Conservation (phyloP, 2,113 vertebrate species). For the Tricholaema leucomelas region DNA sequence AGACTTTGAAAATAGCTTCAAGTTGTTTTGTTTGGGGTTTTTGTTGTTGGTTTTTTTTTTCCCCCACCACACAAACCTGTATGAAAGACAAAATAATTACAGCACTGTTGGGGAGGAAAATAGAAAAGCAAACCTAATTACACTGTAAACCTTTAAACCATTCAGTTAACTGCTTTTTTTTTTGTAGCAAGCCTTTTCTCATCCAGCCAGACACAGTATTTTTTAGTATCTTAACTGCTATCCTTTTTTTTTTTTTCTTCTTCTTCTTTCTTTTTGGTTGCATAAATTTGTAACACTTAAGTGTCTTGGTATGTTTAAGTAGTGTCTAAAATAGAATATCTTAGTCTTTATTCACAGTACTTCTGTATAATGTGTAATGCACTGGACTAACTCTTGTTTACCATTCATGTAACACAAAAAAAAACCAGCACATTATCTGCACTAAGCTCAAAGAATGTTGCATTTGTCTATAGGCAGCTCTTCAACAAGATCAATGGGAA, state of each 20-base stretch:
- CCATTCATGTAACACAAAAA: conserved; percentile 87
- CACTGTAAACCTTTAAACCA: conserved; percentile 57
- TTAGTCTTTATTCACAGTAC: conserved; percentile 81
- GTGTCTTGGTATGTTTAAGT: conserved; percentile 75
- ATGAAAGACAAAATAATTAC: conserved; percentile 52
- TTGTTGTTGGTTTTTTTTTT: conserved; percentile 11
- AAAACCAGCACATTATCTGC: conserved; percentile 97
- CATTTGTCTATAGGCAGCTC: conserved; percentile 90
- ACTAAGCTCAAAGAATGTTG: conserved; percentile 95
- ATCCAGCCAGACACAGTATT: conserved; percentile 68
- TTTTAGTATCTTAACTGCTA: conserved; percentile 76
- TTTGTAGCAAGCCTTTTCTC: conserved; percentile 60
- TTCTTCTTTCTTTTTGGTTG: conserved; percentile 53
- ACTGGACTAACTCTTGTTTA: conserved; percentile 99
- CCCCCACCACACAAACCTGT: conserved; percentile 16
- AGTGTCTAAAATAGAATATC: conserved; percentile 76
- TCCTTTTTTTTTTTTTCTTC: conserved; percentile 62
- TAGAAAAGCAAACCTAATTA: neutral
- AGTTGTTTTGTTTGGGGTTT: no score
- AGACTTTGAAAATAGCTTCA: conserved; percentile 7
- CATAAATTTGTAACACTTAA: conserved; percentile 75
- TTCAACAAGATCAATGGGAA: conserved; percentile 90
- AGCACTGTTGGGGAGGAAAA: neutral
- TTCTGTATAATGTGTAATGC: conserved; percentile 88
- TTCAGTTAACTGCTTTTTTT: conserved; percentile 51